These are phyloP conservation scores for Dicrurus megarhynchus DNA, from an alignment of 2,113 vertebrate genomes.

Conservation along the genomic window DNA sequence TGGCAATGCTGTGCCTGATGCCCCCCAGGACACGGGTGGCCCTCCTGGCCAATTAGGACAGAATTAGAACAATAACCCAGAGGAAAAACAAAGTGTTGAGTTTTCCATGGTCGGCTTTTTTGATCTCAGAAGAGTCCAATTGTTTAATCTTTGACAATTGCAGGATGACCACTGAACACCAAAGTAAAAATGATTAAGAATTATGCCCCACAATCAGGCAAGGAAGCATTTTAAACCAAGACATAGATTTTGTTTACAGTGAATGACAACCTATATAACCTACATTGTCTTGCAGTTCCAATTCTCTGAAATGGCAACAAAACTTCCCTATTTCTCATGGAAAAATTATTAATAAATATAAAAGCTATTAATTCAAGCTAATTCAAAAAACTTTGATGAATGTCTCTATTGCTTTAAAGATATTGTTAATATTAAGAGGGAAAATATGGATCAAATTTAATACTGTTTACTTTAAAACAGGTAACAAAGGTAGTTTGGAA, in stretches of 20 bases:
- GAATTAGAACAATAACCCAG: neutral
- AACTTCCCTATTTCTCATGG: neutral
- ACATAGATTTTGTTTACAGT: neutral
- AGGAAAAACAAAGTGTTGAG: neutral
- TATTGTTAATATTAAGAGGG: neutral
- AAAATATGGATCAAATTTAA: neutral
- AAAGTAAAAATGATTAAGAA: neutral
- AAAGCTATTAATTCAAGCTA: neutral
- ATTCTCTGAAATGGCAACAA: neutral
- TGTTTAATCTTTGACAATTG: neutral
- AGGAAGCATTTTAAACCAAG: neutral
- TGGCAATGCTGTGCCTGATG: neutral
- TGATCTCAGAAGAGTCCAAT: too few relatives aligned
- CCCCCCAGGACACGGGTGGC: accelerated
- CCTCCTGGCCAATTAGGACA: neutral
- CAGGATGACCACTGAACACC: neutral
- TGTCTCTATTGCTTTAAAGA: neutral
- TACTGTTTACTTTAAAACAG: neutral
- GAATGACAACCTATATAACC: neutral
- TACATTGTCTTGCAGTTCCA: neutral
- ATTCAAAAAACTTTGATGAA: neutral
- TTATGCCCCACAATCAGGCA: neutral
- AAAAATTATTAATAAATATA: neutral
- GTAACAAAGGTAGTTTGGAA: neutral
- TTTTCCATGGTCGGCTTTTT: neutral